A percentile compares a stretch with the other conserved stretches of the same genome.
Evolutionary conservation across 2,797 vertebrate species (phyloP).

Genomic region (Argya squamiceps): DNA sequence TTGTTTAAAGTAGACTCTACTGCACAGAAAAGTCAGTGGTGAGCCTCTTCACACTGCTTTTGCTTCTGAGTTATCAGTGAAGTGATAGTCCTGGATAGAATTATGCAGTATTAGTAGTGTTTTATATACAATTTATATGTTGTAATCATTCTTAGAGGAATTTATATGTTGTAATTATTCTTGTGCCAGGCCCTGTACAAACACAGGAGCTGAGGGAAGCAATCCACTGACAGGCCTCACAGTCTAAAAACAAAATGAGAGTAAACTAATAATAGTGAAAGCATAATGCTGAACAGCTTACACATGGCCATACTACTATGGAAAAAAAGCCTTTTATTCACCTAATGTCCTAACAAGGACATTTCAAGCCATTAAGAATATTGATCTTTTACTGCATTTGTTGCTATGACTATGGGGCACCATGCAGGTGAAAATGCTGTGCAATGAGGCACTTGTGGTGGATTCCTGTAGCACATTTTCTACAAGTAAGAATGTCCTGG

Average conservation of each 20-base stretch:
- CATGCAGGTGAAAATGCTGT: not conserved
- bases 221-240: not conserved
- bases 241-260: not conserved
- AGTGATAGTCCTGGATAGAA: not conserved
- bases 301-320: not conserved
- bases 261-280: not conserved
- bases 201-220: not conserved
- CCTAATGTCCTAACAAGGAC: not conserved
- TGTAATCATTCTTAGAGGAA: not conserved
- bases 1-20: not conserved
- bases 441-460: not conserved
- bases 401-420: not conserved
- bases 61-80: not conserved
- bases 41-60: not conserved
- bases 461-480: not conserved
- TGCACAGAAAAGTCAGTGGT: not conserved
- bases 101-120: not conserved
- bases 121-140: not conserved
- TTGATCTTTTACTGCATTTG: not conserved
- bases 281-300: not conserved
- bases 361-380: not conserved
- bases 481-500: not conserved
- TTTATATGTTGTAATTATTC: not conserved
- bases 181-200: not conserved
- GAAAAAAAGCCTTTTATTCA: conserved; percentile 1